Evolutionary conservation across 2,888 invertebrate species (phyloP), one percentile per base, ranked within the genome.

Genomic region (Stegana nigrithorax): DNA sequence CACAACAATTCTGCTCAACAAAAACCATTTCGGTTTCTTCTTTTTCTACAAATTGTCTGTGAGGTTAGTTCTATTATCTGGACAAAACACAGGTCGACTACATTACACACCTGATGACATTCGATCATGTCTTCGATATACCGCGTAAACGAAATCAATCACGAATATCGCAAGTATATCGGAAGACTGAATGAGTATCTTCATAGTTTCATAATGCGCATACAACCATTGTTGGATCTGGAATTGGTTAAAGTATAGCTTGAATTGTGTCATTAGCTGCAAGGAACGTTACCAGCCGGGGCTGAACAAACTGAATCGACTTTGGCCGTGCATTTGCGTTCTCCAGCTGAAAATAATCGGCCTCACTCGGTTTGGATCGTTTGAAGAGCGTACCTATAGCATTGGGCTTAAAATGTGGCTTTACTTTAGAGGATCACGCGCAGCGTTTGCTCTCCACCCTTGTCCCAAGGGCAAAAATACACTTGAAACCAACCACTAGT

Each of bases 61-160:
- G n/a, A n/a, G n/a, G n/a, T n/a, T n/a, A n/a, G n/a, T n/a, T n/a
- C n/a, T n/a, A n/a, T n/a, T n/a, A n/a, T n/a, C n/a, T n/a, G n/a
- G n/a, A n/a, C n/a, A n/a, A n/a, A n/a, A n/a, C n/a, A n/a, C n/a
- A 95, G 89, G 91, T 97, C 29, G 98, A 99, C 86, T 99, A 99
- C 85, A 95, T 99, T 56, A 93, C 93, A 0, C 99, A 98, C 84
- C 86, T 99, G 66, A 92, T 93, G 67, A 92, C 92, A 63, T 97
- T 98, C 83, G 98, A 99, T 84, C 96, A 96, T 81, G 88, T 99
- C 14, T 97, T 94, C 85, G 98, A 99, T 78, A 94, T 98, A 79
- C 93, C 97, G 0, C 94, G 92, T 87, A 95, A 95, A 75, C 88
- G 94, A 63, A 95, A 94, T n/a, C 87, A 95, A 94, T 83, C 93